Evolutionary conservation across 2,113 vertebrate species (phyloP).

Genomic region (Thermophis baileyi): DNA sequence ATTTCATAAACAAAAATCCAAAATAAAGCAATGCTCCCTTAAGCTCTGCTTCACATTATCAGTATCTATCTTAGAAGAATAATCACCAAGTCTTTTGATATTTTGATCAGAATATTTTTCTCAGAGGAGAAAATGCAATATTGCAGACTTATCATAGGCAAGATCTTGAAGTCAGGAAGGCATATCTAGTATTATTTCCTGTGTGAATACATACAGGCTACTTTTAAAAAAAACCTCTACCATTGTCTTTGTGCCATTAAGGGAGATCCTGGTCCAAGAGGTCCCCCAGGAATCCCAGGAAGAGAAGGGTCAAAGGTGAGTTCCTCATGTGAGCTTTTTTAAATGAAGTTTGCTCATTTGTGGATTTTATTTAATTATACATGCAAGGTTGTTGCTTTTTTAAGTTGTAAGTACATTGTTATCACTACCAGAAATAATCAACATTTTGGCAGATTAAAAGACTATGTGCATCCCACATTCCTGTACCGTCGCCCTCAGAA

Average conservation of each 20-base stretch:
- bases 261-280: conserved; percentile 86
- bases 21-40: background rate
- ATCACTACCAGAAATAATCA: background rate
- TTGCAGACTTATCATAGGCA: conserved; percentile 64
- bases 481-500: background rate
- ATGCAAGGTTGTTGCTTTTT: background rate
- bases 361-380: background rate
- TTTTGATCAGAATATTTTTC: conserved; percentile 77
- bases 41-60: background rate
- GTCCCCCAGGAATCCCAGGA: conserved; percentile 88
- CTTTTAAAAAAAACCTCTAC: background rate
- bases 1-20: background rate
- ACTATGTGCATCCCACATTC: background rate
- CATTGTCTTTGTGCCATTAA: conserved; percentile 30
- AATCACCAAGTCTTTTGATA: conserved; percentile 5
- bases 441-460: background rate
- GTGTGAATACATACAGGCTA: background rate
- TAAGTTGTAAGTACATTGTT: background rate
- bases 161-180: conserved; percentile 67
- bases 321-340: conserved; percentile 12
- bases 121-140: conserved; percentile 63
- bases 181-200: conserved; percentile 23
- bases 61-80: background rate
- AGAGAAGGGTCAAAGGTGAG: conserved; percentile 94
- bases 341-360: background rate